phyloP scores from a whole-genome alignment of 1,140 invertebrate species.

The Hyposmocoma kahamanoa region DNA sequence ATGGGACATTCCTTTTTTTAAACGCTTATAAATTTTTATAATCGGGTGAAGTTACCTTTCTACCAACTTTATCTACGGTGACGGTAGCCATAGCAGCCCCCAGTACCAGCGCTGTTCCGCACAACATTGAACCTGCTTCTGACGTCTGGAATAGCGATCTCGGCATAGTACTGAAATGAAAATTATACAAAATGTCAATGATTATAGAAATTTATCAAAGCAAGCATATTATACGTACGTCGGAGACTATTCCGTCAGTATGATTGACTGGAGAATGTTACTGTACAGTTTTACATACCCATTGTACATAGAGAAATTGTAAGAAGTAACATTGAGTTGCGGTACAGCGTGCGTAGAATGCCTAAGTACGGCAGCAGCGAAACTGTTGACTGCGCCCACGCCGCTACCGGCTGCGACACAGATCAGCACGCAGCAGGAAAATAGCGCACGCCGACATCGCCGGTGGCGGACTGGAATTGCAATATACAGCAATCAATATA shows the following conservation, averaged over 20 bases:
- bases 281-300: constrained; percentile 39
- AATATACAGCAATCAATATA: too few species aligned
- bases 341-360: constrained; percentile 46
- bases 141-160: constrained; percentile 38
- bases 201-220: too few species aligned
- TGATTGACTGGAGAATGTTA: too few species aligned
- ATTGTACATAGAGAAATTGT: constrained; percentile 56
- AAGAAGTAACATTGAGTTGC: constrained; percentile 45
- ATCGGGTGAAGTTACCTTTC: constrained; percentile 44
- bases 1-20: too few species aligned
- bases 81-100: constrained; percentile 52
- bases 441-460: constrained; percentile 37
- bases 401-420: constrained; percentile 46
- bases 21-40: not conserved
- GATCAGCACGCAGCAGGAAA: constrained; percentile 43
- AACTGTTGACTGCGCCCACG: constrained; percentile 53
- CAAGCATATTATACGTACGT: too few species aligned
- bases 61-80: constrained; percentile 54
- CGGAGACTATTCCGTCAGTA: too few species aligned
- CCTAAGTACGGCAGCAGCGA: constrained; percentile 47
- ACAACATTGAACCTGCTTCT: constrained; percentile 53
- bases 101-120: constrained; percentile 50
- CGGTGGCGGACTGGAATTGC: constrained; percentile 43
- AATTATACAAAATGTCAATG: too few species aligned
- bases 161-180: constrained; percentile 33